Conservation (phyloP, 2,797 vertebrate genomes). For the Malacoraja senta region DNA sequence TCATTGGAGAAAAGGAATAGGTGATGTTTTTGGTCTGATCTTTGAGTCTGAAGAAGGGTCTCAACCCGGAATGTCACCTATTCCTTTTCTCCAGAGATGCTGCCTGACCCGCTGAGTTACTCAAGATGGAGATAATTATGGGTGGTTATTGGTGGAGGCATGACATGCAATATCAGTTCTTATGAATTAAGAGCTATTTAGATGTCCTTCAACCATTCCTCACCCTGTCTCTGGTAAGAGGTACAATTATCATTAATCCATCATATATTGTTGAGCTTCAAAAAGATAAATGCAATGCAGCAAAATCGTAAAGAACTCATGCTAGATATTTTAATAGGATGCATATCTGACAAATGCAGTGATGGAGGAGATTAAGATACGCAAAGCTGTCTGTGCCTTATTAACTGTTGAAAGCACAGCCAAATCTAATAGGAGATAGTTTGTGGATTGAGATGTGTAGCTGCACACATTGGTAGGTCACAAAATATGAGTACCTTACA, state of each 20-base stretch:
- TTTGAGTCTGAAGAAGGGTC: too few relatives aligned
- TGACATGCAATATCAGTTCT: conserved; percentile 13
- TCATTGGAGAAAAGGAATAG: too few relatives aligned
- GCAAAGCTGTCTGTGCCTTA: conserved; percentile 34
- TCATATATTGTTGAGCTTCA: conserved; percentile 10
- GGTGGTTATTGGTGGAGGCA: background rate
- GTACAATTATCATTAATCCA: conserved; percentile 29
- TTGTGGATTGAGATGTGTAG: background rate
- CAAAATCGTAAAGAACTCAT: background rate
- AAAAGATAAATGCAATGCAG: conserved; percentile 20
- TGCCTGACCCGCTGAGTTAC: too few relatives aligned
- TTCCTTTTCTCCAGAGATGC: too few relatives aligned
- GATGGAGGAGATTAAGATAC: background rate
- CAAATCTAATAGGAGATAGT: background rate
- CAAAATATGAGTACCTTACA: background rate
- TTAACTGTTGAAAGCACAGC: conserved; percentile 36
- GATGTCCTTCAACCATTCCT: conserved; percentile 32
- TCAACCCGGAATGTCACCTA: too few relatives aligned
- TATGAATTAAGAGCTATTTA: conserved; percentile 11
- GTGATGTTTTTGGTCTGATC: too few relatives aligned
- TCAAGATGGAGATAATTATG: background rate
- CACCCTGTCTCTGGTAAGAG: background rate
- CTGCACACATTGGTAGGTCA: background rate
- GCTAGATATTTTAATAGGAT: background rate
- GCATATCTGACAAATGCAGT: background rate